These are phyloP conservation scores for Hecatera dysodea DNA, from an alignment of 2,888 invertebrate species.

Conservation along the genomic window DNA sequence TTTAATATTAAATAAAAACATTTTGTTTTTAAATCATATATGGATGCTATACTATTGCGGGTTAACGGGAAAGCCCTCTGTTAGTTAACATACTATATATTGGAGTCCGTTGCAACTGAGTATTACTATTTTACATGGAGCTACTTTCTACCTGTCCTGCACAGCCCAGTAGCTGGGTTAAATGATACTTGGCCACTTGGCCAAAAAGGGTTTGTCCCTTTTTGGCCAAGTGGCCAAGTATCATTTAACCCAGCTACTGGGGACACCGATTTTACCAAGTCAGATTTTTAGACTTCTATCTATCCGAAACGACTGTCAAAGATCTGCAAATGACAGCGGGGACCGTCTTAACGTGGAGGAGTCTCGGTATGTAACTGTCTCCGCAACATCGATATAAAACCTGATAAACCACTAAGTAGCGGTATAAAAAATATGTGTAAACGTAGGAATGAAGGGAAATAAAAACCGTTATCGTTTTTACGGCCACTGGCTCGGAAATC, in stretches of 20 bases:
- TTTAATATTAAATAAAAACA: too few relatives aligned
- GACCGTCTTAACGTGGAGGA: not conserved
- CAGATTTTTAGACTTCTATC: not conserved
- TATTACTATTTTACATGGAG: not conserved
- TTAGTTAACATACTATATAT: too few relatives aligned
- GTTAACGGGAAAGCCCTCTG: too few relatives aligned
- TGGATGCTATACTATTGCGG: too few relatives aligned
- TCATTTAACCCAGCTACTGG: too few relatives aligned
- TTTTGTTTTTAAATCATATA: too few relatives aligned
- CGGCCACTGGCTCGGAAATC: constrained; percentile 65
- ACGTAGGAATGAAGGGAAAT: constrained; percentile 42
- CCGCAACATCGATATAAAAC: constrained; percentile 4
- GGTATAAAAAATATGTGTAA: constrained; percentile 48
- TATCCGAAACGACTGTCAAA: not conserved
- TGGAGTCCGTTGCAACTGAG: too few relatives aligned
- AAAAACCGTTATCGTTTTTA: constrained; percentile 66
- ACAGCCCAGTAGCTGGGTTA: not conserved
- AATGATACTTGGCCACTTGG: not conserved
- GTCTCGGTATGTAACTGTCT: not conserved
- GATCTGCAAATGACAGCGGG: not conserved
- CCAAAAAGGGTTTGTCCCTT: too few relatives aligned
- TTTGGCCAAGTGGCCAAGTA: too few relatives aligned
- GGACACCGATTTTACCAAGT: too few relatives aligned
- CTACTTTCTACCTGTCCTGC: not conserved
- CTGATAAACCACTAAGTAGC: constrained; percentile 29